Percentiles rank a stretch among this genome's conserved stretches.
phyloP scores from a whole-genome alignment of 2,888 invertebrate genomes.

The Philhelius pedissequus region DNA sequence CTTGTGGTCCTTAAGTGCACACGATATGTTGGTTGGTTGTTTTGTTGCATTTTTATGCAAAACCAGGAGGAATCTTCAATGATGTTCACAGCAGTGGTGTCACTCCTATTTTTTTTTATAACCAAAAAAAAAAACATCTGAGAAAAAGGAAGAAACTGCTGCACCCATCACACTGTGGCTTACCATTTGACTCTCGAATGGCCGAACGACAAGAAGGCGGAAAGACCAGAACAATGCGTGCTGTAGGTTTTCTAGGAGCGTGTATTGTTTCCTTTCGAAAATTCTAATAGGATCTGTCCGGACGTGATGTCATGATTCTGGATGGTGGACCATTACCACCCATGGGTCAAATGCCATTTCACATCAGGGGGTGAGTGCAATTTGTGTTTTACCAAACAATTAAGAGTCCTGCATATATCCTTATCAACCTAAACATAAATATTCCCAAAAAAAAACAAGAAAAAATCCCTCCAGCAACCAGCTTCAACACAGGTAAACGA shows the following conservation, averaged over 20 bases:
- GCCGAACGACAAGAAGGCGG: constrained; percentile 31
- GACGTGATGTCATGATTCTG: constrained; percentile 67
- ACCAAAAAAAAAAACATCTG: not conserved
- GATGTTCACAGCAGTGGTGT: constrained; percentile 43
- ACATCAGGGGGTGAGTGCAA: constrained; percentile 70
- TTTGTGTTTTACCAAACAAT: constrained; percentile 71
- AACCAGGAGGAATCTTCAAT: constrained; percentile 43
- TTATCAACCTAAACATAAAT: constrained; percentile 47
- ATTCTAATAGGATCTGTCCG: constrained; percentile 58
- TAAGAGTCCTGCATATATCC: constrained; percentile 64
- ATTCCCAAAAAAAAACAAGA: too few relatives aligned
- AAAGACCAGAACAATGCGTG: constrained; percentile 10
- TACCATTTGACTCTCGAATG: constrained; percentile 19
- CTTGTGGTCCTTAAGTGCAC: not conserved
- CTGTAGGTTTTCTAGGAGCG: constrained; percentile 29
- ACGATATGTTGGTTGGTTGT: not conserved
- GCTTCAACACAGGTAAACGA: constrained; percentile 35
- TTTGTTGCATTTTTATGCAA: constrained; percentile 33
- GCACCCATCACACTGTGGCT: constrained; percentile 60
- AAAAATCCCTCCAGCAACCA: not conserved
- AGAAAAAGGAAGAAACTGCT: constrained; percentile 25
- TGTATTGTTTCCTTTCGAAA: constrained; percentile 13
- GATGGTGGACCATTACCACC: constrained; percentile 40
- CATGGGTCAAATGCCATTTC: constrained; percentile 58
- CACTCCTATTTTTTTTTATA: constrained; percentile 48